phyloP scores from a whole-genome alignment of 2,888 invertebrate species.

The Rutpela maculata region DNA sequence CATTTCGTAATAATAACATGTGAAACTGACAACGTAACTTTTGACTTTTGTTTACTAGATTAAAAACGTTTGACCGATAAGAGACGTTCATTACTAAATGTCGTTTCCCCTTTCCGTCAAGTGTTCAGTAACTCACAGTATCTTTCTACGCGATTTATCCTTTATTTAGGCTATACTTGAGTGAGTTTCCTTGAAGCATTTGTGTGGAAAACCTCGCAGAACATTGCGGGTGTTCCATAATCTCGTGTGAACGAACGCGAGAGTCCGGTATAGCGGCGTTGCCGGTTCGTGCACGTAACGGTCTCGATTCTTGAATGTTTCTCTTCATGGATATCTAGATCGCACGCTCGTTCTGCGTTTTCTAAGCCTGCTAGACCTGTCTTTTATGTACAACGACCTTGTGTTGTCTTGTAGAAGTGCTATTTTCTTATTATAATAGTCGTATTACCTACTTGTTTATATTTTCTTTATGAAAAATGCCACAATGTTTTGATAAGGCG shows the following conservation, averaged over 20 bases:
- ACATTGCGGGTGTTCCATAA: constrained; percentile 68
- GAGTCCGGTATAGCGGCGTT: constrained; percentile 67
- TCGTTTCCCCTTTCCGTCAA: constrained; percentile 28
- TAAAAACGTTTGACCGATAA: constrained; percentile 46
- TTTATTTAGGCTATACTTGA: constrained; percentile 51
- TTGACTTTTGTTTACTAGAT: constrained; percentile 47
- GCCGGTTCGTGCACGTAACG: constrained; percentile 69
- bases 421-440: constrained; percentile 36
- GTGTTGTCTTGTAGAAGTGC: constrained; percentile 41
- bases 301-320: constrained; percentile 68
- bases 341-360: constrained; percentile 65
- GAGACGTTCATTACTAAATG: constrained; percentile 20
- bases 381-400: constrained; percentile 67
- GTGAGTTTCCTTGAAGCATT: constrained; percentile 55
- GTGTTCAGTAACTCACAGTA: constrained; percentile 13
- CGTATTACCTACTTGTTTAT: constrained; percentile 42
- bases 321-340: constrained; percentile 70
- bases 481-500: constrained; percentile 26
- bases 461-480: constrained; percentile 35
- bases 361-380: constrained; percentile 64
- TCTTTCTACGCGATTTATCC: constrained; percentile 24
- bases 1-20: constrained; percentile 37
- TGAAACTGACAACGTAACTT: constrained; percentile 23
- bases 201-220: constrained; percentile 56
- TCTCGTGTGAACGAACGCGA: constrained; percentile 72